These are phyloP conservation scores for Cyprinodon diabolis DNA, from an alignment of 2,797 vertebrate genomes.

Conservation along the genomic window DNA sequence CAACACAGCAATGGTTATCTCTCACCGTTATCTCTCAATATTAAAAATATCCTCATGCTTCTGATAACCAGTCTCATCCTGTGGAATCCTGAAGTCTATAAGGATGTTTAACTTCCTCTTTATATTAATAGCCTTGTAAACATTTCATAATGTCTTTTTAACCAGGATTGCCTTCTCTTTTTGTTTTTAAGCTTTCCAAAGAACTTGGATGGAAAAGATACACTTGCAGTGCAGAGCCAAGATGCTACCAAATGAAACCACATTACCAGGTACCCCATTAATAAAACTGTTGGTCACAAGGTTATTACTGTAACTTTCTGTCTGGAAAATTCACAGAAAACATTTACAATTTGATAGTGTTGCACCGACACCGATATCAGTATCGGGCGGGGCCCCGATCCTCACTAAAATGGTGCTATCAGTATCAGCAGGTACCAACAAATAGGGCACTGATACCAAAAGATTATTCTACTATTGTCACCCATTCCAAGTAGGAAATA, in stretches of 20 bases:
- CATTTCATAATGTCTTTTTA: slow-evolving; percentile 5
- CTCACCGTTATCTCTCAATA: neutral
- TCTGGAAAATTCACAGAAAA: too few species aligned
- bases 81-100: neutral
- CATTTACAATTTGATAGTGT: too few species aligned
- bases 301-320: too few species aligned
- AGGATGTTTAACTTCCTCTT: neutral
- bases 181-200: slow-evolving; percentile 64
- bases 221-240: slow-evolving; percentile 17
- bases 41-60: neutral
- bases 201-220: slow-evolving; percentile 47
- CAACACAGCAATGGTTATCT: neutral
- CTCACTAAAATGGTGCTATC: too few species aligned
- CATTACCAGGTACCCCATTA: slow-evolving; percentile 1
- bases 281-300: too few species aligned
- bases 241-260: slow-evolving; percentile 43
- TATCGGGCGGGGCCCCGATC: too few species aligned
- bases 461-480: too few species aligned
- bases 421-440: too few species aligned
- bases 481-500: too few species aligned
- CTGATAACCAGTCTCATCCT: too few species aligned
- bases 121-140: neutral
- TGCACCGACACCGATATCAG: too few species aligned
- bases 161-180: slow-evolving; percentile 11
- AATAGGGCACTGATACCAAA: too few species aligned